Base-by-base conservation (phyloP, 2,888 invertebrate genomes). In the Cephonodes hylas region DNA sequence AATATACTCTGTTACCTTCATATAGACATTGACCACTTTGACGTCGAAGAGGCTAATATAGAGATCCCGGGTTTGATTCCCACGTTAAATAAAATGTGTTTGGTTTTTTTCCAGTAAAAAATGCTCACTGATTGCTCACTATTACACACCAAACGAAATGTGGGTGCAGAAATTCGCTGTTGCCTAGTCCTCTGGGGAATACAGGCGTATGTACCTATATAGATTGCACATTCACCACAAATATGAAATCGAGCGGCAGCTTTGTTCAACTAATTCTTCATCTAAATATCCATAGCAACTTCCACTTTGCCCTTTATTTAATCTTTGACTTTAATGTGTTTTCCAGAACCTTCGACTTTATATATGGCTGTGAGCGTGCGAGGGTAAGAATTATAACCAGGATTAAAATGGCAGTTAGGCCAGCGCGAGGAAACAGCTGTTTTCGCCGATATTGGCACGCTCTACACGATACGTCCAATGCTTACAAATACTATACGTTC, bases 401-500 rank as follows among this genome's bases (percentile, higher is more conserved):
- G 27, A 53, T 27, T 31, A 74, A 79, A 74, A 73, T 76, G 76
- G 74, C 75, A 79, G 79, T 80, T 75, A 76, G 74, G 67, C 75
- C 76, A 78, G 2, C 22, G 27, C 67, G 75, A 69, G 74, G 74
- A 69, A 79, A 79, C 83, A 85, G 79, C 81, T 81, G 83, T 77
- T 79, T 80, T 79, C 68, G 70, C 73, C 77, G 74, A 80, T 81
- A 84, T 84, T 83, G 79, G 68, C 77, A 73, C 74, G 70, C 76
- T 79, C 73, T 69, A 70, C 71, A 71, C 75, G 74, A 74, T 74
- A 80, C 83, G 78, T 74, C 77, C 81, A 77, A 80, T 81, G 86
- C 81, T 80, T 85, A 84, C 85, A 83, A 84, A 83, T 80, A 78
- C 75, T 71, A 71, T 71, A 69, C 71, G 74, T 68, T 75, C 71